phyloP scores from a whole-genome alignment of 2,888 invertebrate genomes.

The Machimus atricapillus region DNA sequence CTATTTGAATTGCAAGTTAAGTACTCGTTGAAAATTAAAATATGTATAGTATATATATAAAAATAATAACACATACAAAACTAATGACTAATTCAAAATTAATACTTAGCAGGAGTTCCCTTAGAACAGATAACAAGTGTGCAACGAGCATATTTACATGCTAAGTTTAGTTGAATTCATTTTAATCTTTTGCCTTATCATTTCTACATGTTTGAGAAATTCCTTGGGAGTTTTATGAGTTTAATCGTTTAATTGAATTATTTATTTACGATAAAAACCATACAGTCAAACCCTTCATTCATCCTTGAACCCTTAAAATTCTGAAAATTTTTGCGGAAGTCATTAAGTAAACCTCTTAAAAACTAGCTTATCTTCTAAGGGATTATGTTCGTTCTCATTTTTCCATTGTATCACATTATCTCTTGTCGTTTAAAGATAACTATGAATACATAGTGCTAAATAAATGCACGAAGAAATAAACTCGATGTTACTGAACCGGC shows the following conservation, averaged over 20 bases:
- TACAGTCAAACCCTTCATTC: not conserved
- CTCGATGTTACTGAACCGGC: not conserved
- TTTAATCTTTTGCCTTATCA: not conserved
- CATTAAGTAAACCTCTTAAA: not conserved
- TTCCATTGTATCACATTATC: not conserved
- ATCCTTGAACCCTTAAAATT: not conserved
- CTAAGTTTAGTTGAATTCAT: not conserved
- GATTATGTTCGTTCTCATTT: not conserved
- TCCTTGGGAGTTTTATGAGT: not conserved
- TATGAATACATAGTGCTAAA: not conserved
- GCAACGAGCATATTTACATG: not conserved
- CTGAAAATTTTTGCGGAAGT: not conserved
- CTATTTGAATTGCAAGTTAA: not conserved
- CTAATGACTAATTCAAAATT: not conserved
- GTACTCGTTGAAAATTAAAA: not conserved
- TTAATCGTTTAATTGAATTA: not conserved
- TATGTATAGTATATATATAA: not conserved
- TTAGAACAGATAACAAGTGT: not conserved
- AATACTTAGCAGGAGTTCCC: not conserved
- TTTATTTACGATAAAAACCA: not conserved
- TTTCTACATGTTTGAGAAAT: not conserved
- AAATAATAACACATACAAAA: not conserved
- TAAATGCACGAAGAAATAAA: not conserved
- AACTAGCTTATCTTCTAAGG: not conserved
- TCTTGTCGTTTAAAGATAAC: not conserved